Evolutionary conservation across 1,140 invertebrate genomes (phyloP).

Genomic region (Formica selysi): DNA sequence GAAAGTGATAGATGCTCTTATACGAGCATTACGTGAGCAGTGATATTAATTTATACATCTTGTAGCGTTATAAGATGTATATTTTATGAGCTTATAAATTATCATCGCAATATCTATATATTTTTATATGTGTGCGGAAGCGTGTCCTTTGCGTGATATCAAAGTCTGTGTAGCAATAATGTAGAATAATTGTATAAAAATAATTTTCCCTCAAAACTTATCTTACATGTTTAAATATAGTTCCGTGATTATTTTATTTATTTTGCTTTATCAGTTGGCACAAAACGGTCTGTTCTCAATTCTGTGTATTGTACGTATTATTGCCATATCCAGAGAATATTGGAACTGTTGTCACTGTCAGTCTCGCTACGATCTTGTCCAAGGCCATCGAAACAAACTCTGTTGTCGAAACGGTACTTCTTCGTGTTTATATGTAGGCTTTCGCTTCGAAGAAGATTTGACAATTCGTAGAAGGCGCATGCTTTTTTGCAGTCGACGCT

Average conservation of each 20-base stretch:
- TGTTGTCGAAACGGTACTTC: background rate
- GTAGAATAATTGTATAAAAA: background rate
- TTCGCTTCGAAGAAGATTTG: background rate
- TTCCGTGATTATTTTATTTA: slow-evolving; percentile 21
- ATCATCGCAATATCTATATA: background rate
- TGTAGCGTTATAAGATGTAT: slow-evolving; percentile 19
- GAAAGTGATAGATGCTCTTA: background rate
- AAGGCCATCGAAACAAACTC: slow-evolving; percentile 16
- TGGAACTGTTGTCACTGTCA: slow-evolving; percentile 8
- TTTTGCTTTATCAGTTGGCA: background rate
- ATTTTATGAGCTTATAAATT: slow-evolving; percentile 29
- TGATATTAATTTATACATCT: slow-evolving; percentile 11
- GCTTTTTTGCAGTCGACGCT: background rate
- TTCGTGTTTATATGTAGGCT: slow-evolving; percentile 21
- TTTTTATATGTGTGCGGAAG: slow-evolving; percentile 12
- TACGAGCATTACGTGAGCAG: background rate
- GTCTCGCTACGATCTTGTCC: slow-evolving; percentile 22
- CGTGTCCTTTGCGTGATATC: slow-evolving; percentile 6
- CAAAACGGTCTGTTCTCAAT: slow-evolving; percentile 1
- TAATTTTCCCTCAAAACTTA: background rate
- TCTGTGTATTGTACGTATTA: background rate
- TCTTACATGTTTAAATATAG: slow-evolving; percentile 7
- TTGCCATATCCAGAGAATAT: background rate
- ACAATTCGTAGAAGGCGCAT: slow-evolving; percentile 4
- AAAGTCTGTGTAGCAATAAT: background rate